phyloP scores from a whole-genome alignment of 2,797 vertebrate species.

The Calcarius lapponicus region DNA sequence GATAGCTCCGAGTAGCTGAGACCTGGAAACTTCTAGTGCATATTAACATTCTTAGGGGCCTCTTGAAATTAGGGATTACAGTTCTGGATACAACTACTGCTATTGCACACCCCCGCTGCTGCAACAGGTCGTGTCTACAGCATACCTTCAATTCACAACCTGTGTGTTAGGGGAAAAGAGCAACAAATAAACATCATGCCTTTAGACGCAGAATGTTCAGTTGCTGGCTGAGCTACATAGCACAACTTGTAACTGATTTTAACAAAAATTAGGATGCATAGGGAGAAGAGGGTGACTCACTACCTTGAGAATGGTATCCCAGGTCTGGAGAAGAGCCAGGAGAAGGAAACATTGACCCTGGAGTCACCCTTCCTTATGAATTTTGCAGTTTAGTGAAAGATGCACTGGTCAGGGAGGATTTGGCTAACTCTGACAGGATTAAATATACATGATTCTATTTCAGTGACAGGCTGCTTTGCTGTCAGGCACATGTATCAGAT shows the following conservation, averaged over 20 bases:
- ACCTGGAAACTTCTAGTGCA: neutral
- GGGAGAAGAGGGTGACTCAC: neutral
- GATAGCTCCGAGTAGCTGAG: neutral
- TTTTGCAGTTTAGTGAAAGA: slow-evolving; percentile 67
- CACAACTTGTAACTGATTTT: neutral
- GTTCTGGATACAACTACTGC: neutral
- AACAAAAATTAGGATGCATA: neutral
- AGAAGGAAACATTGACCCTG: slow-evolving; percentile 21
- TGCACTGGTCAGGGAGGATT: slow-evolving; percentile 58
- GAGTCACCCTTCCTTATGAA: slow-evolving; percentile 55
- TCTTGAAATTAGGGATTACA: neutral
- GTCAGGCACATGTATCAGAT: slow-evolving; percentile 39
- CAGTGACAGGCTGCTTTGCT: slow-evolving; percentile 37
- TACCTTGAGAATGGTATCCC: neutral
- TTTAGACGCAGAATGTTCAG: neutral
- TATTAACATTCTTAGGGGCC: neutral
- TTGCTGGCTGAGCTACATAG: neutral
- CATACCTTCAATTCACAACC: neutral
- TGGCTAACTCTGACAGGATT: slow-evolving; percentile 53
- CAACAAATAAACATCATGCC: neutral
- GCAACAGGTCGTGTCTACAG: neutral
- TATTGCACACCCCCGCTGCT: neutral
- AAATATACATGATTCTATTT: slow-evolving; percentile 60
- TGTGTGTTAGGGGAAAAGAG: fast-evolving
- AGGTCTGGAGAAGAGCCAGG: slow-evolving; percentile 33